These are phyloP conservation scores for Trissolcus brochymenae DNA, from an alignment of 2,888 invertebrate species.

Conservation along the genomic window DNA sequence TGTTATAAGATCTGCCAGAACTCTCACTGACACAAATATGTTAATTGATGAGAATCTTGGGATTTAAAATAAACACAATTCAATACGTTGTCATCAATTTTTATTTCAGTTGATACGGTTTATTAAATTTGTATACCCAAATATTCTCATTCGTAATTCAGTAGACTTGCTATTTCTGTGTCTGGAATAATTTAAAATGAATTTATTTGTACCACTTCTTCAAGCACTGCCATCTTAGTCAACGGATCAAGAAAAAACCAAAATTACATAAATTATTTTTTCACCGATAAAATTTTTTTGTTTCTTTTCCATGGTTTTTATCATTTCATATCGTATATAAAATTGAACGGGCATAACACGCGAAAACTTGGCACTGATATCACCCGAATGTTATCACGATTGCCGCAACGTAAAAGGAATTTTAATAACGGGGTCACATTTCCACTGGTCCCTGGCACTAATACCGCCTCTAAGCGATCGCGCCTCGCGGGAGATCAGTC, in stretches of 20 bases:
- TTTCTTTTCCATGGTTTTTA: background rate
- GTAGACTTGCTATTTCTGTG: no score
- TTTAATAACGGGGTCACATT: slow-evolving; percentile 57
- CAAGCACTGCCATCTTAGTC: no score
- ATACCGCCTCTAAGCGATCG: slow-evolving; percentile 25
- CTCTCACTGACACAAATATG: slow-evolving; percentile 41
- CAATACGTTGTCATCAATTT: no score
- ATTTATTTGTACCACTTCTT: background rate
- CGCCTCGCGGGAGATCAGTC: slow-evolving; percentile 22
- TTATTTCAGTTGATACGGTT: no score
- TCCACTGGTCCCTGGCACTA: slow-evolving; percentile 57
- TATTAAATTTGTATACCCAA: no score
- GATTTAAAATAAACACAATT: no score
- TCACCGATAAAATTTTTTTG: background rate
- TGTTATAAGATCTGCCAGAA: slow-evolving; percentile 46
- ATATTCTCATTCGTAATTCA: no score
- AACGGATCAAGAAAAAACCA: no score
- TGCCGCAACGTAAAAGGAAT: slow-evolving; percentile 52
- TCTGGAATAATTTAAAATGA: background rate
- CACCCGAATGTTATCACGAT: slow-evolving; percentile 33
- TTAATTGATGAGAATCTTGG: slow-evolving; percentile 31
- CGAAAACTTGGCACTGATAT: slow-evolving; percentile 40
- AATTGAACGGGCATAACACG: background rate
- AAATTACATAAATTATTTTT: no score
- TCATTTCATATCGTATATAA: background rate